Base-by-base conservation (phyloP, 1,140 invertebrate species). In the Latrodectus geometricus region DNA sequence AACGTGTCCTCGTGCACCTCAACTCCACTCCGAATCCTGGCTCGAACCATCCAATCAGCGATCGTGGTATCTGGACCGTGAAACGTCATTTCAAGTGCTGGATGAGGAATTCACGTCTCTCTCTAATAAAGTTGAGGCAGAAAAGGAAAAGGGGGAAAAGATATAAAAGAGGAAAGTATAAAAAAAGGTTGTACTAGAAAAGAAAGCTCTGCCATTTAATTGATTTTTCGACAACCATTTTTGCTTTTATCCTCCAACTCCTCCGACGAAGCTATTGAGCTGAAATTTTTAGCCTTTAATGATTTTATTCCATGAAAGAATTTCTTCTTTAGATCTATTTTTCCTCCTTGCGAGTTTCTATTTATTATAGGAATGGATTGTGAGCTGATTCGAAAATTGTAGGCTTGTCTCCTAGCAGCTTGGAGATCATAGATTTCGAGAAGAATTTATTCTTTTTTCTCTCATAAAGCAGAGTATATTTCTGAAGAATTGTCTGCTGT, bases 121-220 rank as follows among this genome's bases (percentile, higher is more conserved):
- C 82, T 84, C 82, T 84, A 84, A 84, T 84, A 84, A 84, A 84
- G 65, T 84, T 76, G 72, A 73, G 79, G 50, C 50, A 68, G 70
- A 20, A 72, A 72, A 56, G 65, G 76, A 69, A 52, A 76, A 65
- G 68, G 11, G 20, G 15, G 15, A 56, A 52, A 84, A 76, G 69
- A 76, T 49, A 23, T 56, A 54, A 61, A 21, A 9, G 50, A 78
- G 49, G 48, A 21, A 81, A 35, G 54, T 35, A 35, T 23, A 11
- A 49, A 7, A 75, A 75, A 75, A 75, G 52, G 8, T 23, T 20
- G 14, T 20, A 54, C 12, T 56, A 76, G 48, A 61, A 65, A 83
- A 74, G 74, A 76, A 84, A 76, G 17, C 12, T 17, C 48, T 17
- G 61, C 48, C 70, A 66, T 84, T 76, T 84, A 84, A 84, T 84